These are phyloP conservation scores for Maylandia zebra DNA, from an alignment of 2,113 vertebrate genomes.

Conservation along the genomic window DNA sequence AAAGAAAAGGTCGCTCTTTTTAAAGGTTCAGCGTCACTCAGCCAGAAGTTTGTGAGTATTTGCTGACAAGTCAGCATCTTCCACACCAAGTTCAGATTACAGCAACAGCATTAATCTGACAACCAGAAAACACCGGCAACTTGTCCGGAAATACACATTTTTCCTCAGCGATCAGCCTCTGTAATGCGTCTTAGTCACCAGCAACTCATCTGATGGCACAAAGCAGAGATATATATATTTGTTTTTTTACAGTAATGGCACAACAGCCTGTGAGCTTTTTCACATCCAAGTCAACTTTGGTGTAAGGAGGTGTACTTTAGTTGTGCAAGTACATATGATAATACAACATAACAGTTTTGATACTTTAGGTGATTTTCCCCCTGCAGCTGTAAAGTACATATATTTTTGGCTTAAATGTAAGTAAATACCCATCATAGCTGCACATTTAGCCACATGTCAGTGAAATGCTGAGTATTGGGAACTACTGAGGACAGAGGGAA, in stretches of 20 bases:
- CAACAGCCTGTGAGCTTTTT: not conserved
- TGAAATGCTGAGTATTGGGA: not conserved
- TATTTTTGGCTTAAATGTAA: not conserved
- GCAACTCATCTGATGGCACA: not conserved
- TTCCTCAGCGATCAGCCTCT: not conserved
- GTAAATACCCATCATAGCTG: not conserved
- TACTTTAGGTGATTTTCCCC: rapidly evolving
- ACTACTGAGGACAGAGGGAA: not conserved
- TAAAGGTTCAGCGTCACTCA: not conserved
- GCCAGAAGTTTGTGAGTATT: not conserved
- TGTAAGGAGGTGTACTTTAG: rapidly evolving
- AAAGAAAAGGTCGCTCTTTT: not conserved
- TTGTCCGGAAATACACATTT: not conserved
- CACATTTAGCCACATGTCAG: not conserved
- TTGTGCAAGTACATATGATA: rapidly evolving
- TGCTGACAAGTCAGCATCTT: not conserved
- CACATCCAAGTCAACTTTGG: not conserved
- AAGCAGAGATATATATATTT: rapidly evolving
- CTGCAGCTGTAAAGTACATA: not conserved
- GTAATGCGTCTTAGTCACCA: not conserved
- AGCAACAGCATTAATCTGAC: rapidly evolving
- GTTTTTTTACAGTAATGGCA: not conserved
- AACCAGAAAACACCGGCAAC: not conserved
- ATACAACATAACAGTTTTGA: not conserved
- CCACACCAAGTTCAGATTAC: not conserved